Percentiles rank a stretch among this genome's conserved stretches.
Evolutionary conservation across 2,113 vertebrate species (phyloP).

Genomic region (Connochaetes taurinus): DNA sequence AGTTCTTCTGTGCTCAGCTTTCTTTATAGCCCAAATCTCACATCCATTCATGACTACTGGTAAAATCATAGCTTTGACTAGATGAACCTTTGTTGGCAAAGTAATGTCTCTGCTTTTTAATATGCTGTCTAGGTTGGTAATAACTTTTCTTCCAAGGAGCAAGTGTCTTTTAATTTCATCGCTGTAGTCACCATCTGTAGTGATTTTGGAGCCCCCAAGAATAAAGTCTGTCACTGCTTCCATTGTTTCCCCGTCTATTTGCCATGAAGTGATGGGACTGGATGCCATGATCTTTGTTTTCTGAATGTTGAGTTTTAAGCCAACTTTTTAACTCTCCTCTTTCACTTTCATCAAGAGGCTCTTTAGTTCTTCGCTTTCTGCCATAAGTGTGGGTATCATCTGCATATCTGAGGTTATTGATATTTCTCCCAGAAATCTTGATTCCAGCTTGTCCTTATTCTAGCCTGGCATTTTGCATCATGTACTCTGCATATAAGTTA

Average conservation of each 20-base stretch:
- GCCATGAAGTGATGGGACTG: neutral
- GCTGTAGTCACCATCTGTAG: neutral
- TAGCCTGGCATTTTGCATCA: neutral
- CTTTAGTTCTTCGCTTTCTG: neutral
- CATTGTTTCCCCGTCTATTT: neutral
- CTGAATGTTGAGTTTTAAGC: neutral
- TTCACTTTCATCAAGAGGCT: neutral
- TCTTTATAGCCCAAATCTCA: neutral
- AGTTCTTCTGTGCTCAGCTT: neutral
- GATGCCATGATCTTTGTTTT: neutral
- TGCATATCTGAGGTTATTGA: rapidly evolving
- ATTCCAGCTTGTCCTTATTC: neutral
- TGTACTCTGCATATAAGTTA: neutral
- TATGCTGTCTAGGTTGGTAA: neutral
- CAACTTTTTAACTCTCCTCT: neutral
- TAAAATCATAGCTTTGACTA: neutral
- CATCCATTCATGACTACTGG: neutral
- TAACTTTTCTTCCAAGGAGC: neutral
- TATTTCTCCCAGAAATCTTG: neutral
- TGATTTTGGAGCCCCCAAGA: neutral
- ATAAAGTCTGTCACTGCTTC: neutral
- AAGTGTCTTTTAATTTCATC: neutral
- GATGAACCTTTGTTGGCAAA: neutral
- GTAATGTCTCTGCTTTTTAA: neutral
- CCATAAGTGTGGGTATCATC: neutral